Evolutionary conservation across 2,888 invertebrate genomes (phyloP), one percentile per base, ranked within the genome.

Genomic region (Leucania comma): DNA sequence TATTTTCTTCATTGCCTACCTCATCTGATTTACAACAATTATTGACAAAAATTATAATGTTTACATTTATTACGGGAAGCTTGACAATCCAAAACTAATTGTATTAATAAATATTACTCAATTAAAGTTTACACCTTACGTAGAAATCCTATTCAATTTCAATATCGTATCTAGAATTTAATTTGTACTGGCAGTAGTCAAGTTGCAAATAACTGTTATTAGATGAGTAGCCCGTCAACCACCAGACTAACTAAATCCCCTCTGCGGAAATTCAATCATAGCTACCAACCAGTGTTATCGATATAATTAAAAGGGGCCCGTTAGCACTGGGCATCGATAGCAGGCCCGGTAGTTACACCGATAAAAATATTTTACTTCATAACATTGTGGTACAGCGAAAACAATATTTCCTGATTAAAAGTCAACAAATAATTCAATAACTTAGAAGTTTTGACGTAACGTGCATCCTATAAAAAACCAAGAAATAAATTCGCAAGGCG

Each of bases 201-300:
- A 53, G 54, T 63, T 60, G 22, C 67, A 71, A 77, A 80, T 63
- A 42, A 53, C 59, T 58, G 63, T 68, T 64, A 81, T 71, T 71
- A 60, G 62, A 75, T 75, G 48, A 76, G 50, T 58, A 61, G 32
- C 65, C 69, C 57, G 51, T 53, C 54, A 58, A 51, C 68, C 38
- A 53, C 50, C 57, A 56, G 61, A 63, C 74, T 67, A 67, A 77
- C 77, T 59, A 57, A 78, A 82, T 83, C 81, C 83, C 81, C 82
- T 75, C 75, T 72, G 73, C 82, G 85, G 89, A 85, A 84, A 88
- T 88, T 86, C 81, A 87, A 89, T 88, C 81, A 87, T 84, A 84
- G 82, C 81, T 72, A 81, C 75, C 73, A 68, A 81, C 73, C 73
- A 69, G 59, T 64, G 74, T 76, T 80, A 83, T 75, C 69, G 69